These are phyloP conservation scores for Amphilophus citrinellus DNA, from an alignment of 2,113 vertebrate species.

Conservation along the genomic window DNA sequence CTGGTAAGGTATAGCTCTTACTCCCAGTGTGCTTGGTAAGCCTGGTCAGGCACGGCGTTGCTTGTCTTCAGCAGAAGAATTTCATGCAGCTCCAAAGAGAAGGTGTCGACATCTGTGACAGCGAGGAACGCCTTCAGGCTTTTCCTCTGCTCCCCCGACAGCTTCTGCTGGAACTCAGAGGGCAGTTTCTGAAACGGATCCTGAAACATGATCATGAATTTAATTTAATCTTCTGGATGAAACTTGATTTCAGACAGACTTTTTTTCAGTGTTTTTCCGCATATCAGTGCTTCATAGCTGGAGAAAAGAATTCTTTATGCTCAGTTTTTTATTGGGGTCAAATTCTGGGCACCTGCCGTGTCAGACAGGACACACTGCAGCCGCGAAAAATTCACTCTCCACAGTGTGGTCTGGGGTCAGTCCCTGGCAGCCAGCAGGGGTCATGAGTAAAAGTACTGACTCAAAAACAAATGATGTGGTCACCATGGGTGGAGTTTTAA, in stretches of 20 bases:
- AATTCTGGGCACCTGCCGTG: constrained; percentile 22
- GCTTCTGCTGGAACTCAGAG: constrained; percentile 54
- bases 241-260: neutral
- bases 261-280: neutral
- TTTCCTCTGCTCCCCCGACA: constrained; percentile 52
- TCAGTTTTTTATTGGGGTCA: constrained; percentile 40
- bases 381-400: neutral
- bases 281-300: neutral
- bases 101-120: constrained; percentile 66
- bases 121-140: constrained; percentile 69
- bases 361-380: constrained; percentile 42
- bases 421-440: constrained; percentile 16
- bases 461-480: neutral
- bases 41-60: neutral
- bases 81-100: constrained; percentile 80
- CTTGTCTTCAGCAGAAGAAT: constrained; percentile 79
- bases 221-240: neutral
- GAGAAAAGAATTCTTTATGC: neutral
- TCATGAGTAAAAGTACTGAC: constrained; percentile 32
- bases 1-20: constrained; percentile 59
- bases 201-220: constrained; percentile 40
- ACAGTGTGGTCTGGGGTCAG: constrained; percentile 39
- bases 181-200: constrained; percentile 75
- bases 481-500: neutral
- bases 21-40: constrained; percentile 74